Conservation (phyloP, 2,797 vertebrate species). For the Clarias platycephalus region DNA sequence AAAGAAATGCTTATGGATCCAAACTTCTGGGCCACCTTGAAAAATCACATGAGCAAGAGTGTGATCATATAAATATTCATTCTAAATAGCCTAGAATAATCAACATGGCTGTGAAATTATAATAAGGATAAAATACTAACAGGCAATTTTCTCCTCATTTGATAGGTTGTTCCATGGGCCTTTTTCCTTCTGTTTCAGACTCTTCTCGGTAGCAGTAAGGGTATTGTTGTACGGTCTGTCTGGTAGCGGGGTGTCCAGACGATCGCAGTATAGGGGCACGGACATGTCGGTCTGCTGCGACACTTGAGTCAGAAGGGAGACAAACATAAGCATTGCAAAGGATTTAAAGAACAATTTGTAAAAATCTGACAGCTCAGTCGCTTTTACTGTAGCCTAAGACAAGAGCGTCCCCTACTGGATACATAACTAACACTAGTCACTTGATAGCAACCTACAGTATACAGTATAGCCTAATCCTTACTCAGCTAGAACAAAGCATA, state of each 20-base stretch:
- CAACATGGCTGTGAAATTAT: background rate
- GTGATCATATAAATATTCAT: too few species aligned
- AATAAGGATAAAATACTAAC: slow-evolving; percentile 63
- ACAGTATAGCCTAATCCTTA: background rate
- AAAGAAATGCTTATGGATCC: too few species aligned
- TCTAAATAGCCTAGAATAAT: background rate
- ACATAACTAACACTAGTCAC: background rate
- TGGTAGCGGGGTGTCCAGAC: slow-evolving; percentile 75
- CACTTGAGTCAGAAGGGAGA: slow-evolving; percentile 56
- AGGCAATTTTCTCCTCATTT: slow-evolving; percentile 80
- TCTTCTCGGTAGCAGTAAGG: slow-evolving; percentile 68
- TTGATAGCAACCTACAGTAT: background rate
- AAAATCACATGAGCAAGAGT: background rate
- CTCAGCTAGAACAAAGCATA: background rate
- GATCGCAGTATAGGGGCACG: slow-evolving; percentile 72
- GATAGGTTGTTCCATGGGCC: slow-evolving; percentile 81
- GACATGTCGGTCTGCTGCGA: slow-evolving; percentile 68
- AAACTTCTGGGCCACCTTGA: background rate
- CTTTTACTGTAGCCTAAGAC: background rate
- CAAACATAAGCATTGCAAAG: background rate
- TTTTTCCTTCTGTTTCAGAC: slow-evolving; percentile 85
- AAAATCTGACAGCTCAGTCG: too few species aligned
- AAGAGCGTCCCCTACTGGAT: slow-evolving; percentile 5
- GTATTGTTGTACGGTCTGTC: slow-evolving; percentile 70
- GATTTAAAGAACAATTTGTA: background rate